Evolutionary conservation across 2,888 invertebrate genomes (phyloP).

Genomic region (Heliconius charithonia): DNA sequence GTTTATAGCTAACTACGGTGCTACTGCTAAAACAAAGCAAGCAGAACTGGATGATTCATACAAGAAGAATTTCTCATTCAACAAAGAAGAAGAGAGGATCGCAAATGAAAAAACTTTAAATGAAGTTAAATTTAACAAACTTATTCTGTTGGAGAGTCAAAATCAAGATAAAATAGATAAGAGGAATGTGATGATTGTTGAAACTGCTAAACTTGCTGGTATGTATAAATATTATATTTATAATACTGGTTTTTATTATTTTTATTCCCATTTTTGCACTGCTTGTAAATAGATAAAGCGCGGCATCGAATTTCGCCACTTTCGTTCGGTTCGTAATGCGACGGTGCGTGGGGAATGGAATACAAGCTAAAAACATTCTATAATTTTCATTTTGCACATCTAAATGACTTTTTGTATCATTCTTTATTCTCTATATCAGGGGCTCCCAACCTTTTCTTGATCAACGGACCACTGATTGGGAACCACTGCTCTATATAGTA

Average conservation of each 20-base stretch:
- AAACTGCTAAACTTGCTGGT: slow-evolving; percentile 73
- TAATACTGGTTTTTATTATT: background rate
- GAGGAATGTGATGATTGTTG: slow-evolving; percentile 69
- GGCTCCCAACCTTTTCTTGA: too few relatives aligned
- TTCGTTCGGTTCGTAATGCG: too few relatives aligned
- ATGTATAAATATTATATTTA: slow-evolving; percentile 34
- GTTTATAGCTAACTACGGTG: slow-evolving; percentile 66
- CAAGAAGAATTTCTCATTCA: slow-evolving; percentile 69
- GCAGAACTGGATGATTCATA: slow-evolving; percentile 73
- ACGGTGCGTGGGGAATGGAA: too few relatives aligned
- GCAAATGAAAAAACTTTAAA: slow-evolving; percentile 74
- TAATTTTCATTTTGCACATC: too few relatives aligned
- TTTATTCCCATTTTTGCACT: too few relatives aligned
- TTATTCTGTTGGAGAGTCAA: slow-evolving; percentile 73
- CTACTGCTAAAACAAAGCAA: slow-evolving; percentile 67
- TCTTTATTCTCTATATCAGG: too few relatives aligned
- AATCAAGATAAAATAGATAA: slow-evolving; percentile 77
- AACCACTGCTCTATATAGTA: too few relatives aligned
- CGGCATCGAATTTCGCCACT: too few relatives aligned
- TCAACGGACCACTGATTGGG: too few relatives aligned
- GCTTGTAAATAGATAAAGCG: too few relatives aligned
- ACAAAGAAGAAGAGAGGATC: slow-evolving; percentile 74
- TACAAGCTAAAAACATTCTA: too few relatives aligned
- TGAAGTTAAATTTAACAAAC: slow-evolving; percentile 74
- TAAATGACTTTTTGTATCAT: too few relatives aligned